Evolutionary conservation across 2,113 vertebrate species (phyloP), one percentile per base, ranked within the genome.

Genomic region (Telmatochromis sp.): DNA sequence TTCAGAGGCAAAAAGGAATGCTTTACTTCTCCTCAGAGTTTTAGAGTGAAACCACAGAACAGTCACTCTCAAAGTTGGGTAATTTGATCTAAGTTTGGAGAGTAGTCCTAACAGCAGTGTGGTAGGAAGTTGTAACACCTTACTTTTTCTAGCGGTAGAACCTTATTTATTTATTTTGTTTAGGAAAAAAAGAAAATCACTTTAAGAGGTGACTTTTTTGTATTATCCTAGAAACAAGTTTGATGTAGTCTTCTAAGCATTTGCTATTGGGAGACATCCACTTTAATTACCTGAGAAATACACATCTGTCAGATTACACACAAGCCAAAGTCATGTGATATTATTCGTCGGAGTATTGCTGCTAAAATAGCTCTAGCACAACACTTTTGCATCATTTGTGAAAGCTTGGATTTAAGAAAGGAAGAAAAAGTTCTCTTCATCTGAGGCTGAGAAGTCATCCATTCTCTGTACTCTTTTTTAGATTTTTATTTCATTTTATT

Each of bases 361-460:
- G 21, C 40, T 75, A 26, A 47, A 75, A 75, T 75, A 28, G 9
- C 5, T 85, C 17, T 15, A 80, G 47, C 28, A 68, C 1, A 9
- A 55, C 28, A 60, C 55, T 58, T 80, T 33, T 0, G 12, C 57
- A 42, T 81, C 23, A 71, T 42, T 47, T 92, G 79, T 81, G 17
- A 83, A 89, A 65, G 81, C 28, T 42, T 42, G 50, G 45, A 71
- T 35, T 33, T 31, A 33, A 83, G 11, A 78, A 78, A 51, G 73
- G 57, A 84, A 53, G 81, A n/a, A 83, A 55, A 53, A 42, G 4
- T 57, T 84, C 57, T 84, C 23, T 31, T 86, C 55, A 68, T 90
- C 86, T 88, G 68, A 80, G 89, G 83, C 53, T 86, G 57, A 90
- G 84, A 86, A 82, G 86, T 80, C 51, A 55, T 89, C 65, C 31